Evolutionary conservation across 2,113 vertebrate species (phyloP).

Genomic region (Callocephalon fimbriatum): DNA sequence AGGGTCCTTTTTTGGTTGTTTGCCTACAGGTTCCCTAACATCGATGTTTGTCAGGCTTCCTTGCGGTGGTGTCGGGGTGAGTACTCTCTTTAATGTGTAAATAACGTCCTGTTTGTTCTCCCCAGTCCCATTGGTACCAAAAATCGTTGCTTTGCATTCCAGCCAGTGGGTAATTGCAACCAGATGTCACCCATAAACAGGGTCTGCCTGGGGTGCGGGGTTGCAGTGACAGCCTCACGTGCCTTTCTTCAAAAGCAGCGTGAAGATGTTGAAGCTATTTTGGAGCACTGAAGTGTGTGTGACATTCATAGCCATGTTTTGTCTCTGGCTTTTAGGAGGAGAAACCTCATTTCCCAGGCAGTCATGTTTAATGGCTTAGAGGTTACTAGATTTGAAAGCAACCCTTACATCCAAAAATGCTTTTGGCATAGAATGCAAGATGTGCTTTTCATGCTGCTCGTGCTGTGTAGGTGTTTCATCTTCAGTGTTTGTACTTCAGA

Average conservation of each 20-base stretch:
- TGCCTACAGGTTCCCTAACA: constrained; percentile 85
- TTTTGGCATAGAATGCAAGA: neutral
- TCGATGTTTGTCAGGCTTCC: constrained; percentile 96
- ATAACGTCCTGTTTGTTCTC: constrained; percentile 82
- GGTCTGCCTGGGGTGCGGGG: constrained; percentile 26
- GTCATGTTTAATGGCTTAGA: neutral
- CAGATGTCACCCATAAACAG: constrained; percentile 84
- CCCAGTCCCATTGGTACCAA: constrained; percentile 77
- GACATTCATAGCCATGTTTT: neutral
- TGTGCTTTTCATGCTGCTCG: neutral
- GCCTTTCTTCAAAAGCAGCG: constrained; percentile 46
- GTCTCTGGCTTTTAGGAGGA: neutral
- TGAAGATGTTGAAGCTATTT: neutral
- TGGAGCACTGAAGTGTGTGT: neutral
- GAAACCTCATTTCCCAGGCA: neutral
- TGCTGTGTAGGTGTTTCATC: neutral
- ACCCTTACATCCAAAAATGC: neutral
- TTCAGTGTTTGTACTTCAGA: neutral
- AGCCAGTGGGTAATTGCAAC: constrained; percentile 79
- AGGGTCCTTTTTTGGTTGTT: neutral
- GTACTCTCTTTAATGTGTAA: constrained; percentile 80
- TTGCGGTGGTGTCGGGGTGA: constrained; percentile 95
- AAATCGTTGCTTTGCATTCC: constrained; percentile 81
- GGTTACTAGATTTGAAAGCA: neutral
- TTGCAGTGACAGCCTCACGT: neutral